Percentiles rank a stretch among this genome's conserved stretches.
phyloP scores from a whole-genome alignment of 2,113 vertebrate species.

The Hyperopisus bebe region DNA sequence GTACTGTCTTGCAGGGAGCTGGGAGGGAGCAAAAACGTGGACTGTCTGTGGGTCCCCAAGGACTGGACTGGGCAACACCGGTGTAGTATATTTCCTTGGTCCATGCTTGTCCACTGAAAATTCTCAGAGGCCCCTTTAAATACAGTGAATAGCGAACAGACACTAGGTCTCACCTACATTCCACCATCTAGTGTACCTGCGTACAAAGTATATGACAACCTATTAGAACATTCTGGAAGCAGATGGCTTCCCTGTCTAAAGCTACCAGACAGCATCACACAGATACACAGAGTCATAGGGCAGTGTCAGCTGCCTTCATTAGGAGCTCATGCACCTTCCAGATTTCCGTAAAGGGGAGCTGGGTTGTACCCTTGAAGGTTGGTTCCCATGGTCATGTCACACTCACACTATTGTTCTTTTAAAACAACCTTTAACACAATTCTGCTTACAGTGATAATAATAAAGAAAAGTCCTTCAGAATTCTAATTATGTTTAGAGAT shows the following conservation, averaged over 20 bases:
- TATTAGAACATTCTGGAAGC: not conserved
- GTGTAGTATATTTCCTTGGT: not conserved
- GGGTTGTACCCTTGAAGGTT: not conserved
- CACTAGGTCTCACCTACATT: not conserved
- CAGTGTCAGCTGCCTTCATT: not conserved
- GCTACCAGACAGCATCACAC: not conserved
- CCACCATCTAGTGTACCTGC: not conserved
- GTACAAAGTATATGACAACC: not conserved
- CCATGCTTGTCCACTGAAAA: not conserved
- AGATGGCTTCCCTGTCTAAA: not conserved
- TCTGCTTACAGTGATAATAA: not conserved
- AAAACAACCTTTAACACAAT: not conserved
- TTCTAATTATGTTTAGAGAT: not conserved
- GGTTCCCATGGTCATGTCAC: not conserved
- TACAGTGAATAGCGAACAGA: not conserved
- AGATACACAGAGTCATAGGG: not conserved
- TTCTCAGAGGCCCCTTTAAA: not conserved
- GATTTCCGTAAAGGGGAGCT: not conserved
- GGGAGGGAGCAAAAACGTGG: no score
- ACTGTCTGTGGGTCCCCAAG: no score
- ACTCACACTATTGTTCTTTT: not conserved
- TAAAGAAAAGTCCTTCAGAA: not conserved
- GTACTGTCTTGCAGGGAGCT: no score
- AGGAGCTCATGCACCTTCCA: not conserved
- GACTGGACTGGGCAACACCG: no score